These are phyloP conservation scores for Drosophila nikananu DNA, from an alignment of 1,140 invertebrate species.

Conservation along the genomic window DNA sequence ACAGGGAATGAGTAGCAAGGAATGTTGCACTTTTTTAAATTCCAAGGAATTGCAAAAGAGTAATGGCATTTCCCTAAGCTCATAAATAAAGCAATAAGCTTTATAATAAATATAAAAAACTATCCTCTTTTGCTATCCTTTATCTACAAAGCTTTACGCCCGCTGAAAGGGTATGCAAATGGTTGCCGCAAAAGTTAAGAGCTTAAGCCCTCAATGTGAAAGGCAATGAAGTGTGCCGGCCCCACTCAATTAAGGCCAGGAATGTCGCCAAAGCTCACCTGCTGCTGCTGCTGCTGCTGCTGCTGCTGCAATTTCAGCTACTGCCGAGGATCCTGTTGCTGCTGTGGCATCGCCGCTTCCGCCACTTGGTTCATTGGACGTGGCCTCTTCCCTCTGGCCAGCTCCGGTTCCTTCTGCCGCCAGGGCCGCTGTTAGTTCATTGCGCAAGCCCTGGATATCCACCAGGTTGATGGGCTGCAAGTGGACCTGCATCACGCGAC, in stretches of 20 bases:
- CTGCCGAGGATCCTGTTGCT: conserved; percentile 8
- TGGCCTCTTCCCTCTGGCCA: not conserved
- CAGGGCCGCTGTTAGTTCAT: conserved; percentile 34
- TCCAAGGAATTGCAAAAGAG: not conserved
- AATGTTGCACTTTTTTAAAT: not conserved
- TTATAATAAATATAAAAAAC: not conserved
- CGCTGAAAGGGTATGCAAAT: conserved; percentile 34
- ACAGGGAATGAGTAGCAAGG: not conserved
- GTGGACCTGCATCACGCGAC: conserved; percentile 63
- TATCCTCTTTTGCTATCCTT: not conserved
- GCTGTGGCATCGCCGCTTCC: conserved; percentile 14
- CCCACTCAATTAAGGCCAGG: conserved; percentile 46
- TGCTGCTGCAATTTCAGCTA: not conserved
- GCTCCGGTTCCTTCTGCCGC: conserved; percentile 30
- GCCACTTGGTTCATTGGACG: conserved; percentile 13
- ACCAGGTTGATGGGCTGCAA: conserved; percentile 68
- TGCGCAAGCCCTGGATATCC: conserved; percentile 52
- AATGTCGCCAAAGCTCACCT: conserved; percentile 49
- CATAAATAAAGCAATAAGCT: not conserved
- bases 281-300: conserved; percentile 15
- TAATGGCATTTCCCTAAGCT: not conserved
- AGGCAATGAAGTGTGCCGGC: conserved; percentile 55
- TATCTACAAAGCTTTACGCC: not conserved
- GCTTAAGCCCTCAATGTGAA: conserved; percentile 36
- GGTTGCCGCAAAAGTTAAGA: conserved; percentile 42